Percentiles rank a stretch among this genome's conserved stretches.
Conservation (phyloP, 2,888 invertebrate species). For the Cephus sareptanus region DNA sequence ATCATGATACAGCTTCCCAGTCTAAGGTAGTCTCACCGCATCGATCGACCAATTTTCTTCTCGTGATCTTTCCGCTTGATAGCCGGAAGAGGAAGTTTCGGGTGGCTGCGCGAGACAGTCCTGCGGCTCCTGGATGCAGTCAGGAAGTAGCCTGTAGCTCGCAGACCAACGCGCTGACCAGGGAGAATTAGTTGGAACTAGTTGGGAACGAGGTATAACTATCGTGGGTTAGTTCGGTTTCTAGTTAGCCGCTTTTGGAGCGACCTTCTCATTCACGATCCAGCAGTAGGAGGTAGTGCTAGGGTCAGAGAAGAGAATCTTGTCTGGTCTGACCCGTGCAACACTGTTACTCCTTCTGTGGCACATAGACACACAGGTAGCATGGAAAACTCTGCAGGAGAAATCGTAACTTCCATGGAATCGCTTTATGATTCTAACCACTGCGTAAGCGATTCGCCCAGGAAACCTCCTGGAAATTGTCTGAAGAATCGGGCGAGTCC, state of each 20-base stretch:
- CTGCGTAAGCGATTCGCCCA: not conserved
- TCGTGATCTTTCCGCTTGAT: not conserved
- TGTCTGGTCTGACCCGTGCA: not conserved
- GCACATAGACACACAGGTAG: not conserved
- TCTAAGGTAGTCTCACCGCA: not conserved
- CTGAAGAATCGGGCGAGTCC: not conserved
- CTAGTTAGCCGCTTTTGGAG: not conserved
- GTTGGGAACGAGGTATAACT: not conserved
- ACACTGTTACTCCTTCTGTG: not conserved
- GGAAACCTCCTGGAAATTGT: conserved; percentile 1
- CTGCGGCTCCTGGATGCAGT: not conserved
- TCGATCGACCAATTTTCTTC: not conserved
- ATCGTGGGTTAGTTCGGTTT: not conserved
- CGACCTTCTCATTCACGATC: not conserved
- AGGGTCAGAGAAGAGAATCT: not conserved
- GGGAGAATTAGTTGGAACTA: not conserved
- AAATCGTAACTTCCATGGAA: not conserved
- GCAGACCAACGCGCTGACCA: not conserved
- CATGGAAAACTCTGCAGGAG: not conserved
- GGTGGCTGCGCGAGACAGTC: not conserved
- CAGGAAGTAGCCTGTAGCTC: not conserved
- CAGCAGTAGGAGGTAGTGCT: not conserved
- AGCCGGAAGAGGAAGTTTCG: not conserved
- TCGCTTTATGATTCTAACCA: not conserved
- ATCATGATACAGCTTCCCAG: not conserved